Percentiles rank a stretch among this genome's conserved stretches.
Conservation (phyloP, 2,797 vertebrate genomes). For the Anableps anableps region DNA sequence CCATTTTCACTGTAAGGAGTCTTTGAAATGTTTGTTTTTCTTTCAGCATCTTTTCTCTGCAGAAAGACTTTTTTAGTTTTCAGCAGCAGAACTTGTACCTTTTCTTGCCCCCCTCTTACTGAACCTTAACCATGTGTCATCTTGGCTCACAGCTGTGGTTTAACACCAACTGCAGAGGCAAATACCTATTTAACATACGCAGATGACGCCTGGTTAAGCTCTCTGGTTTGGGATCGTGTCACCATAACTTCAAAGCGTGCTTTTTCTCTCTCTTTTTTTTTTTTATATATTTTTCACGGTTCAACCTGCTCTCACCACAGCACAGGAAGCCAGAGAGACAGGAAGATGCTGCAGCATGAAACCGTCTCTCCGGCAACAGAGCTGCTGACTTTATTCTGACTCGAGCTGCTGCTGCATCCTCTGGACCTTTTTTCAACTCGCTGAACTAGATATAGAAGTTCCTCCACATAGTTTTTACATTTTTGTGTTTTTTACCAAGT, state of each 20-base stretch:
- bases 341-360: slow-evolving; percentile 60
- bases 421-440: background rate
- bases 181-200: background rate
- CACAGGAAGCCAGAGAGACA: slow-evolving; percentile 58
- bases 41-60: background rate
- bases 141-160: background rate
- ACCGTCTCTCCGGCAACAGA: background rate
- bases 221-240: background rate
- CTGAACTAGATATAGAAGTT: background rate
- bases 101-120: background rate
- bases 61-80: background rate
- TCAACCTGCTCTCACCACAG: slow-evolving; percentile 55
- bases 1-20: background rate
- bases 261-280: background rate
- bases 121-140: background rate
- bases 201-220: background rate
- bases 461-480: background rate
- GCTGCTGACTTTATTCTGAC: background rate
- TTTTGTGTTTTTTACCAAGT: background rate
- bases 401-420: background rate
- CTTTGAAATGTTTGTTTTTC: background rate
- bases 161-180: background rate
- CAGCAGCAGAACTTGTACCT: background rate
- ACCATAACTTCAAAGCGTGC: background rate
- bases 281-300: slow-evolving; percentile 21